These are phyloP conservation scores for Stigmatopora nigra DNA, from an alignment of 2,113 vertebrate genomes.

Conservation along the genomic window DNA sequence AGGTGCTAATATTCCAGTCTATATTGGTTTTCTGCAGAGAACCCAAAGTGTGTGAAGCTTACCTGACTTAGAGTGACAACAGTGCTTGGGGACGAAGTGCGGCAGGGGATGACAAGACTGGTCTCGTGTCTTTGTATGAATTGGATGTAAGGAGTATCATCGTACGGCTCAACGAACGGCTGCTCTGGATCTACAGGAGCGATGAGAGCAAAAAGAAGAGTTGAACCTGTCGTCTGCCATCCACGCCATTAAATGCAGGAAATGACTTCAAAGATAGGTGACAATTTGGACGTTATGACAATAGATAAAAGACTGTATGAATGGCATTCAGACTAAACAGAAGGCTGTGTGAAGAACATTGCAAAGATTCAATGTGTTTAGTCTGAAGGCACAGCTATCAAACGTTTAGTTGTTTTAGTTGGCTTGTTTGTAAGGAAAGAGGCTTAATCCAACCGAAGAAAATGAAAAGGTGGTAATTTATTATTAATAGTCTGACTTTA, in stretches of 20 bases:
- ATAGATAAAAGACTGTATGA: constrained; percentile 40
- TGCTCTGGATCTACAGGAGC: constrained; percentile 66
- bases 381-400: neutral
- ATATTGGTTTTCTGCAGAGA: too few relatives aligned
- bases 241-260: too few relatives aligned
- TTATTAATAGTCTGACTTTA: too few relatives aligned
- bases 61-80: constrained; percentile 70
- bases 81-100: constrained; percentile 74
- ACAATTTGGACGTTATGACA: constrained; percentile 39
- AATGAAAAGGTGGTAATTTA: too few relatives aligned
- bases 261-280: too few relatives aligned
- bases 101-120: constrained; percentile 72
- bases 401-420: too few relatives aligned
- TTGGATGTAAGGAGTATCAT: neutral
- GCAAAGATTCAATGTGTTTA: constrained; percentile 9
- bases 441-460: too few relatives aligned
- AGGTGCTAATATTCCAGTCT: too few relatives aligned
- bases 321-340: constrained; percentile 45
- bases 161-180: constrained; percentile 69
- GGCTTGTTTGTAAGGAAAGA: constrained; percentile 7
- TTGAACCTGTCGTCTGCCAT: neutral
- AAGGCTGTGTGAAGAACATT: constrained; percentile 18
- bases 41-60: constrained; percentile 26
- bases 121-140: constrained; percentile 35
- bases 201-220: constrained; percentile 1